These are phyloP conservation scores for Pseudomugil gertrudae DNA, from an alignment of 2,797 vertebrate species.

Conservation along the genomic window DNA sequence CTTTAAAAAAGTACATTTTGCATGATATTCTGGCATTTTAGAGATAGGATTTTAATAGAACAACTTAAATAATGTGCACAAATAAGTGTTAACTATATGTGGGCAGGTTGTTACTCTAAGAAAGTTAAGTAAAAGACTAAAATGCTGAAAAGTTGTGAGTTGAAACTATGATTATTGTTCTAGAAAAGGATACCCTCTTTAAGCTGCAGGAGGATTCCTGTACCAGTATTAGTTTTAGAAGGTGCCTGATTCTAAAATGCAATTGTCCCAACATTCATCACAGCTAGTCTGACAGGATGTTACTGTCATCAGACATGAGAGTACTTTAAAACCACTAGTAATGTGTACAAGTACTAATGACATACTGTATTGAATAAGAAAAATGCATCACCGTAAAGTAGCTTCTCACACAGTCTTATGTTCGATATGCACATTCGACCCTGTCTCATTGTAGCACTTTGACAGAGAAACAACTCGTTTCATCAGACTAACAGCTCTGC, in stretches of 20 bases:
- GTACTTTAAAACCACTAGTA: slow-evolving; percentile 27
- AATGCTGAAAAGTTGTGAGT: slow-evolving; percentile 14
- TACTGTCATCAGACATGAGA: slow-evolving; percentile 35
- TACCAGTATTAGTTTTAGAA: not conserved
- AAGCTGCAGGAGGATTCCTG: not conserved
- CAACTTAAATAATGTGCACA: no score
- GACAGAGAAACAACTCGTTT: slow-evolving; percentile 28
- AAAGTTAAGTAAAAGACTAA: not conserved
- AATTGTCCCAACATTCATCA: slow-evolving; percentile 41
- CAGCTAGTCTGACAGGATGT: slow-evolving; percentile 9
- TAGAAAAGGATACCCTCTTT: slow-evolving; percentile 9
- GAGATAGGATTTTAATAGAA: no score
- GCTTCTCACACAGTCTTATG: slow-evolving; percentile 10
- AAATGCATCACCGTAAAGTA: slow-evolving; percentile 36
- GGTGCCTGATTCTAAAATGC: slow-evolving; percentile 18
- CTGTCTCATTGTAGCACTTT: slow-evolving; percentile 23
- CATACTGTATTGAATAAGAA: slow-evolving; percentile 32
- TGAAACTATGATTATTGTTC: not conserved
- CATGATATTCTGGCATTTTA: no score
- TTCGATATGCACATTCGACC: slow-evolving; percentile 35
- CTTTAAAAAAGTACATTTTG: no score
- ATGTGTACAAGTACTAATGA: slow-evolving; percentile 35
- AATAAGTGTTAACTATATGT: slow-evolving; percentile 23
- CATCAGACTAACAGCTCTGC: slow-evolving; percentile 31
- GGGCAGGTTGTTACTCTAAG: no score